Conservation (phyloP, 2,888 invertebrate genomes). For the Teleogryllus oceanicus region DNA sequence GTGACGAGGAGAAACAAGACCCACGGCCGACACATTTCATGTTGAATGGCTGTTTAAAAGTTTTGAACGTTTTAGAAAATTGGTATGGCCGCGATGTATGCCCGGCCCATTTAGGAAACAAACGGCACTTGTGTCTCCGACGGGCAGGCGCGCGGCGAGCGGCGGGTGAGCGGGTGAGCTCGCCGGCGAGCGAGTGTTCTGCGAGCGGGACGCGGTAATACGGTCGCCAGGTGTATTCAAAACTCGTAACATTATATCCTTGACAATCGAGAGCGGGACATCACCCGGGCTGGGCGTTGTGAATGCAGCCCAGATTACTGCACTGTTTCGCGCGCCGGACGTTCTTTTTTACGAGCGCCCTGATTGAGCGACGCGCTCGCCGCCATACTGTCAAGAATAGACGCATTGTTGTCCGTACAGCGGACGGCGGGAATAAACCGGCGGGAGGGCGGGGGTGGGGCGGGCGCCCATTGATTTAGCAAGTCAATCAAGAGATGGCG, state of each 20-base stretch:
- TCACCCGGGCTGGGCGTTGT: neutral
- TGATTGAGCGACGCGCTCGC: constrained; percentile 9
- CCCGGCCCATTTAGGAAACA: constrained; percentile 3
- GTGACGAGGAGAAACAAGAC: constrained; percentile 5
- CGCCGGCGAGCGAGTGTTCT: neutral
- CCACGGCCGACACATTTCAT: constrained; percentile 8
- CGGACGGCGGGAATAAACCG: neutral
- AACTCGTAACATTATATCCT: constrained; percentile 18
- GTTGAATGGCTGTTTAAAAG: constrained; percentile 18
- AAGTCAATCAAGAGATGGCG: constrained; percentile 18
- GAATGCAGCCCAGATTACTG: neutral
- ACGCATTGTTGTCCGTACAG: neutral
- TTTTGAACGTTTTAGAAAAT: constrained; percentile 10
- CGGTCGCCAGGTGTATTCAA: constrained; percentile 18
- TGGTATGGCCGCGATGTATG: neutral
- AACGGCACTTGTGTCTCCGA: neutral
- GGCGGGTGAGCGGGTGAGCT: neutral
- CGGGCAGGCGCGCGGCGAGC: neutral
- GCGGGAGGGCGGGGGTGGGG: neutral
- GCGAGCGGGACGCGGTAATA: neutral
- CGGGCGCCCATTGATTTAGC: neutral
- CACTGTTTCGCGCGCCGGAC: neutral
- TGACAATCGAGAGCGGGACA: constrained; percentile 1
- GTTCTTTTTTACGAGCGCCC: constrained; percentile 10
- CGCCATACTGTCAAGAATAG: constrained; percentile 10